Conservation (phyloP, 1,140 invertebrate genomes). For the Muscidifurax raptorellus region DNA sequence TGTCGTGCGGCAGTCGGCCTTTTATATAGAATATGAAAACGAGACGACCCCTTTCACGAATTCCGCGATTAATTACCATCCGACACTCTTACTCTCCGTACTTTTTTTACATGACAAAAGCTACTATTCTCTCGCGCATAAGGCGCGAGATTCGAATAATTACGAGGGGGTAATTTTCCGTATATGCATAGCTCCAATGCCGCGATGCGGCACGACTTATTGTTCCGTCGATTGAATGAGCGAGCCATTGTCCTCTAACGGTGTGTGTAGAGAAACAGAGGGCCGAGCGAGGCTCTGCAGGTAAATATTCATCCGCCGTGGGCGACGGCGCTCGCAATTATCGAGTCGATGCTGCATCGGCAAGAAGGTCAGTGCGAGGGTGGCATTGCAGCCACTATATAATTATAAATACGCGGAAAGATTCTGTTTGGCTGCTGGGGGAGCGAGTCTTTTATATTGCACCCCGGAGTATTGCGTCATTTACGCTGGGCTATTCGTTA, state of each 20-base stretch:
- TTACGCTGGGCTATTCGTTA: background rate
- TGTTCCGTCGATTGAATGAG: conserved; percentile 45
- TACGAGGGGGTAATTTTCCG: conserved; percentile 34
- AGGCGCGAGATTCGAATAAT: conserved; percentile 26
- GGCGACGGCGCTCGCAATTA: conserved; percentile 37
- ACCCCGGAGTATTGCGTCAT: background rate
- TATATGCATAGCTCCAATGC: conserved; percentile 6
- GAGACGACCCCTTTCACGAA: background rate
- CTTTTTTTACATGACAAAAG: background rate
- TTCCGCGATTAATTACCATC: background rate
- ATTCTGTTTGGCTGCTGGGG: background rate
- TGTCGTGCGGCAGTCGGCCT: too few relatives aligned
- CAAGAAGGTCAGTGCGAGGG: background rate
- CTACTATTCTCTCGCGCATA: background rate
- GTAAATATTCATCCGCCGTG: conserved; percentile 46
- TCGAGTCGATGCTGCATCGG: conserved; percentile 11
- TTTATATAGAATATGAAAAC: background rate
- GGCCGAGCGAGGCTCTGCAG: too few relatives aligned
- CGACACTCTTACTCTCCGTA: background rate
- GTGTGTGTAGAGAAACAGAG: conserved; percentile 31
- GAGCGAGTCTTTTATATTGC: background rate
- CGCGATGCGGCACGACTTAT: conserved; percentile 45
- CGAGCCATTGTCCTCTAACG: conserved; percentile 49
- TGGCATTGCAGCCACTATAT: background rate
- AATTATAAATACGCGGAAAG: background rate